Evolutionary conservation across 2,888 invertebrate genomes (phyloP), one percentile per base, ranked within the genome.

Genomic region (Iphiclides podalirius): DNA sequence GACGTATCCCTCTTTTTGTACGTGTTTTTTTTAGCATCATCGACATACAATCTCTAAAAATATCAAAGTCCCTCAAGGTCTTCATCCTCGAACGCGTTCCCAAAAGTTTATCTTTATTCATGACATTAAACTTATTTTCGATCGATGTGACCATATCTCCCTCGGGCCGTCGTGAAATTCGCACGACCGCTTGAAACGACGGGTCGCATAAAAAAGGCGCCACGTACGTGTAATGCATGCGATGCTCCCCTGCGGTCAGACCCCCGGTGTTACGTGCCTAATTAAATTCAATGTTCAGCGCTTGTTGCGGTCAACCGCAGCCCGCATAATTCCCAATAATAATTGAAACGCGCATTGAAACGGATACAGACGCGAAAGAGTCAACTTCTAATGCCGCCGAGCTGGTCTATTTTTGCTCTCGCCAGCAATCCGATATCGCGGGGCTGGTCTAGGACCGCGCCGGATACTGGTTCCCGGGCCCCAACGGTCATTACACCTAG

Each of bases 261-360:
- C 20, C 16, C 17, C 36, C 45, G 36, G 36, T 20, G 37, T 62
- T 65, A 66, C 61, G 59, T 64, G 60, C 64, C 59, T 72, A 72
- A 78, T 79, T 75, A 73, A 66, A 77, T 74, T 66, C 65, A 68
- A 64, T 70, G 65, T 60, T 53, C 64, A 61, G 57, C 51, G 59
- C 59, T 63, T 67, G 61, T 66, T 68, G 71, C 58, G 70, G 72
- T 69, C 53, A 40, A 65, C 75, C 73, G 58, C 75, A 66, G 64
- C 54, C 58, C 69, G 67, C 70, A 70, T 70, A 66, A 57, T 65
- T 54, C n/a, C n/a, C n/a, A n/a, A n/a, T 53, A 60, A 66, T 63
- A 66, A 70, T 67, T 71, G 66, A n/a, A n/a, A 63, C n/a, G 63
- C 54, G 53, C 58, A 64, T 60, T 57, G 60, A 61, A 64, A 61